Evolutionary conservation across 2,113 vertebrate genomes (phyloP).

Genomic region (Oncorhynchus clarkii): DNA sequence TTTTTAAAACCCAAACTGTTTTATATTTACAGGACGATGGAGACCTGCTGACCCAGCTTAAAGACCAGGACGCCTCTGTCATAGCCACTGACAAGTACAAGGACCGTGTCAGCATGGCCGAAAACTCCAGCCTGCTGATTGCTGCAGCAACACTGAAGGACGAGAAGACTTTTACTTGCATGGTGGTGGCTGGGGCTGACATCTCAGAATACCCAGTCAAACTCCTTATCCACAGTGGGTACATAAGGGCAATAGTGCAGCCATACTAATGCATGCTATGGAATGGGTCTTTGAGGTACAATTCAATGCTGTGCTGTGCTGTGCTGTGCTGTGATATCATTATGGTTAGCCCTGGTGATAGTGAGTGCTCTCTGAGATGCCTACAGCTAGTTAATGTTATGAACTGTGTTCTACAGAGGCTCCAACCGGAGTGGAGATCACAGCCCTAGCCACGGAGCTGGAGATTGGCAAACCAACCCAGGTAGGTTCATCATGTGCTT

Average conservation of each 20-base stretch:
- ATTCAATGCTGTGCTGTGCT: background rate
- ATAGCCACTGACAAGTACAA: slow-evolving; percentile 79
- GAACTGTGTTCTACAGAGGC: slow-evolving; percentile 75
- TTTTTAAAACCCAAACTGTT: background rate
- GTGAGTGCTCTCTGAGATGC: background rate
- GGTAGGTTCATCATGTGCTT: slow-evolving; percentile 73
- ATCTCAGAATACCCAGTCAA: slow-evolving; percentile 76
- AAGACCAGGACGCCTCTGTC: slow-evolving; percentile 39
- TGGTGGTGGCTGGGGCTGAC: slow-evolving; percentile 75
- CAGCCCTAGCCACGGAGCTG: slow-evolving; percentile 76
- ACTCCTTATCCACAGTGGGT: slow-evolving; percentile 89
- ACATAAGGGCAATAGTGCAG: background rate
- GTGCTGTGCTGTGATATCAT: background rate
- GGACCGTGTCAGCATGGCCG: slow-evolving; percentile 79
- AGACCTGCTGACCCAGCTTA: slow-evolving; percentile 58
- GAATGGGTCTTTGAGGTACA: background rate
- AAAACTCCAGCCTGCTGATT: slow-evolving; percentile 84
- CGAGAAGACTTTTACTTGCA: slow-evolving; percentile 88
- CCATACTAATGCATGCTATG: background rate
- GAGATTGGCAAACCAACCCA: slow-evolving; percentile 84
- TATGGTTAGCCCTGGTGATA: background rate
- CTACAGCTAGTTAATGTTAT: background rate
- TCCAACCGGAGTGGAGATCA: slow-evolving; percentile 80
- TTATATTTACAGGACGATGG: slow-evolving; percentile 56
- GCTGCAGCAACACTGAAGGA: slow-evolving; percentile 79